These are phyloP conservation scores for Pentalonia nigronervosa DNA, from an alignment of 1,140 invertebrate species.

Conservation along the genomic window DNA sequence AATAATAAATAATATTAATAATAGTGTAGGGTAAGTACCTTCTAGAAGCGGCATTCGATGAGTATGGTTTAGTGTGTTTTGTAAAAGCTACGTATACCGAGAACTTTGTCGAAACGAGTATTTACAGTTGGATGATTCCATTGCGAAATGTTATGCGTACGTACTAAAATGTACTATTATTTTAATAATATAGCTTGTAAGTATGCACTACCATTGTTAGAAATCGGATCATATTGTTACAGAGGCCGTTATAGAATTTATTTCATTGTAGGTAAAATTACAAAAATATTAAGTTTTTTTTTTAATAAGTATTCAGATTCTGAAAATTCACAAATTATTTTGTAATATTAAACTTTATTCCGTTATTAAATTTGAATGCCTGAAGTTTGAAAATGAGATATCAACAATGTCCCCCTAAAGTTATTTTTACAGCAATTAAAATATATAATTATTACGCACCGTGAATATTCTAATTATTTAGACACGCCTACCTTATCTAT, in stretches of 20 bases:
- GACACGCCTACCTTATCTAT: background rate
- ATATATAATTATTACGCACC: too few relatives aligned
- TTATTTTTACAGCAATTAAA: background rate
- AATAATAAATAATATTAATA: conserved; percentile 9
- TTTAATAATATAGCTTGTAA: background rate
- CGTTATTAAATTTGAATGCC: background rate
- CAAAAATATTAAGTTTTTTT: background rate
- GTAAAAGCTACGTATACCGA: background rate
- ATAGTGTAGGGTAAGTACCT: background rate
- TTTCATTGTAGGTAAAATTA: background rate
- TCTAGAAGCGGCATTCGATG: background rate
- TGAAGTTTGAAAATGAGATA: background rate
- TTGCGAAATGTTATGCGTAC: background rate
- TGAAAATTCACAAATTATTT: background rate
- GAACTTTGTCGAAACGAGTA: background rate
- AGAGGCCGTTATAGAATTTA: background rate
- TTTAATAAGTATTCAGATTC: background rate
- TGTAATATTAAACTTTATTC: background rate
- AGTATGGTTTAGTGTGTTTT: background rate
- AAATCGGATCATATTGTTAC: background rate
- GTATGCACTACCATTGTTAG: background rate
- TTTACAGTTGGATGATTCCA: background rate
- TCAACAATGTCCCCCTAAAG: background rate
- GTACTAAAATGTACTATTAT: background rate
- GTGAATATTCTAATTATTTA: background rate